Evolutionary conservation across 1,140 invertebrate genomes (phyloP), one percentile per base, ranked within the genome.

Genomic region (Drosophila pachea): DNA sequence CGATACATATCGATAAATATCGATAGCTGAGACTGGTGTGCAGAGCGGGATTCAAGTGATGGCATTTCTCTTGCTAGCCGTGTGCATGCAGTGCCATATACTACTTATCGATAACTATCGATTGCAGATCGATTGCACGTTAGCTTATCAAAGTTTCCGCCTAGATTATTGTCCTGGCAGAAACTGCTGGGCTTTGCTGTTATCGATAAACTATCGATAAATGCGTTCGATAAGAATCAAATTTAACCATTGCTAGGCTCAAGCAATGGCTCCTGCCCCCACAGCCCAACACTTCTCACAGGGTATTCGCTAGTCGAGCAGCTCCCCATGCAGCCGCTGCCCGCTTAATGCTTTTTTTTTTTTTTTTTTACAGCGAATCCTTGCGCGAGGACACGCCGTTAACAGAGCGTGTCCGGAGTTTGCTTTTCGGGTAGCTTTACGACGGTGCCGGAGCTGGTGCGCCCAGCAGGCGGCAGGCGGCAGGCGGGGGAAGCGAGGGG

Each of bases 351-450:
- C 7, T 33, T 43, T 4, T 14, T 47, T 16, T 43, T 52, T 29
- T 42, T 36, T 59, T 32, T 59, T 55, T 53, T 48, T 40, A 43
- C 52, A 48, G 56, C n/a, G 45, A 65, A 72, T 68, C 67, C 64
- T 82, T 74, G 62, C 60, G 72, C 78, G 72, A 73, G 79, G 65
- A 76, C 69, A 68, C 62, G 76, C 59, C 68, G 81, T 77, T 84
- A 84, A 84, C 81, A 84, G 82, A 84, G 81, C 81, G 73, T 86
- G 74, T 76, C 66, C 66, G 67, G 66, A 60, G 62, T 72, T 75
- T 75, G 67, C 52, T 75, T 75, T 70, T 45, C 40, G 40, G 40
- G 31, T 43, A 56, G 45, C 54, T 56, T 56, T 54, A 12, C 32
- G 11, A 36, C 49, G 58, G 38, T 5, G 4, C 7, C 16, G 42